phyloP scores from a whole-genome alignment of 2,888 invertebrate genomes.

The Drosophila longiperda region DNA sequence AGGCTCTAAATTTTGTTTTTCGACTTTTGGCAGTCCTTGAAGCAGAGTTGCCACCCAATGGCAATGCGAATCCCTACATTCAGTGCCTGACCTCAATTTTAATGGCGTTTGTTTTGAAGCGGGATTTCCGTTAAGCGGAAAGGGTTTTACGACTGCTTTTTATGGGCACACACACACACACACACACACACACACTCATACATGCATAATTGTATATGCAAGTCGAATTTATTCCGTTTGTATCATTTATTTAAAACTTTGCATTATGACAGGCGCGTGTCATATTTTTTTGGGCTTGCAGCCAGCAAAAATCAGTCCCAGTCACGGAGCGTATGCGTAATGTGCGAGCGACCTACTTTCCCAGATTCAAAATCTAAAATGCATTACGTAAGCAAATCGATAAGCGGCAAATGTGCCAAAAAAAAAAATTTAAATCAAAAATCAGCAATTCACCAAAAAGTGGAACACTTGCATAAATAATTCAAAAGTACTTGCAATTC shows the following conservation, averaged over 20 bases:
- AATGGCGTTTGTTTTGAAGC: conserved; percentile 80
- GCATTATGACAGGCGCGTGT: conserved; percentile 66
- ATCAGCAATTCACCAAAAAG: conserved; percentile 11
- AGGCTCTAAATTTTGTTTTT: conserved; percentile 72
- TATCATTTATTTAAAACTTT: conserved; percentile 77
- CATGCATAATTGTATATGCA: conserved; percentile 30
- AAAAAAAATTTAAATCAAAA: conserved; percentile 10
- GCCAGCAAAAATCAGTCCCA: conserved; percentile 6
- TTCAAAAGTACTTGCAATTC: conserved; percentile 11
- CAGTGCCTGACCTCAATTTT: conserved; percentile 76
- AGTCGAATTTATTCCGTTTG: conserved; percentile 40
- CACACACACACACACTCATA: conserved; percentile 7
- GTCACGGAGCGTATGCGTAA: conserved; percentile 72
- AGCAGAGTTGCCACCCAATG: conserved; percentile 21
- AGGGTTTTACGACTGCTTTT: conserved; percentile 80
- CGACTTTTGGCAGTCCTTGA: conserved; percentile 73
- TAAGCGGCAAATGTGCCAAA: conserved; percentile 13
- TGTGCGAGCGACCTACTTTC: conserved; percentile 51
- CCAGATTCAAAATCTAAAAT: conserved; percentile 57
- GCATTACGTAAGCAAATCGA: conserved; percentile 56
- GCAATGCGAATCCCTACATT: conserved; percentile 14
- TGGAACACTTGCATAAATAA: conserved; percentile 44
- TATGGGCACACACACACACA: conserved; percentile 50
- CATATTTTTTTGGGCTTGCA: conserved; percentile 56
- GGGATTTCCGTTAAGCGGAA: conserved; percentile 80